Evolutionary conservation across 2,888 invertebrate genomes (phyloP).

Genomic region (Diplolepis rosae): DNA sequence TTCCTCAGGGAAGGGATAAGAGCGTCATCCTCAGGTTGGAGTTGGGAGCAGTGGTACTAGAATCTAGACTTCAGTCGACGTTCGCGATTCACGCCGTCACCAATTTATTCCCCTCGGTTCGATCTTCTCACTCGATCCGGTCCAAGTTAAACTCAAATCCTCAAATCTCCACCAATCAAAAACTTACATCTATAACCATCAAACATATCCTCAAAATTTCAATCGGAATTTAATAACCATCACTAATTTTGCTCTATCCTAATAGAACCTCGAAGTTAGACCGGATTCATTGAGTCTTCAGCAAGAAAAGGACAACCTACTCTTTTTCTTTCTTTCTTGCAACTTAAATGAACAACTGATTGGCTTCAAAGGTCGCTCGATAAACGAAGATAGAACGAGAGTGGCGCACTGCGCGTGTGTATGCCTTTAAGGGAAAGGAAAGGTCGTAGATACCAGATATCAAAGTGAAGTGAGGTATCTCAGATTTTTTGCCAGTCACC

Average conservation of each 20-base stretch:
- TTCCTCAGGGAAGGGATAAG: conserved; percentile 49
- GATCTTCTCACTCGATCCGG: not conserved
- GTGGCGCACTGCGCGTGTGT: conserved; percentile 29
- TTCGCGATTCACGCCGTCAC: conserved; percentile 67
- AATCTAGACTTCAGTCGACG: conserved; percentile 68
- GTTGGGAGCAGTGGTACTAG: conserved; percentile 68
- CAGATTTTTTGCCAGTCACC: not conserved
- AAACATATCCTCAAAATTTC: not conserved
- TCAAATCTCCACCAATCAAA: not conserved
- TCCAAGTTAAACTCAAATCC: not conserved
- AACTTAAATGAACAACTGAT: conserved; percentile 26
- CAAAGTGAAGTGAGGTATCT: conserved; percentile 16
- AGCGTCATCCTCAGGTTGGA: conserved; percentile 69
- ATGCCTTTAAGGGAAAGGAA: conserved; percentile 15
- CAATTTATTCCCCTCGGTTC: conserved; percentile 48
- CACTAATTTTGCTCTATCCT: not conserved
- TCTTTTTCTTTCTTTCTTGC: not conserved
- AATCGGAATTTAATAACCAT: not conserved
- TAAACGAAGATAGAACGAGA: conserved; percentile 28
- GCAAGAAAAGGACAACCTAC: not conserved
- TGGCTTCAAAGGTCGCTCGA: conserved; percentile 29
- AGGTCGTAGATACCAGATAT: conserved; percentile 16
- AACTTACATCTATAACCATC: not conserved
- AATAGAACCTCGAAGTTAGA: not conserved
- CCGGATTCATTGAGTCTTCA: not conserved